phyloP scores from a whole-genome alignment of 2,113 vertebrate species.

The Blennius ocellaris region DNA sequence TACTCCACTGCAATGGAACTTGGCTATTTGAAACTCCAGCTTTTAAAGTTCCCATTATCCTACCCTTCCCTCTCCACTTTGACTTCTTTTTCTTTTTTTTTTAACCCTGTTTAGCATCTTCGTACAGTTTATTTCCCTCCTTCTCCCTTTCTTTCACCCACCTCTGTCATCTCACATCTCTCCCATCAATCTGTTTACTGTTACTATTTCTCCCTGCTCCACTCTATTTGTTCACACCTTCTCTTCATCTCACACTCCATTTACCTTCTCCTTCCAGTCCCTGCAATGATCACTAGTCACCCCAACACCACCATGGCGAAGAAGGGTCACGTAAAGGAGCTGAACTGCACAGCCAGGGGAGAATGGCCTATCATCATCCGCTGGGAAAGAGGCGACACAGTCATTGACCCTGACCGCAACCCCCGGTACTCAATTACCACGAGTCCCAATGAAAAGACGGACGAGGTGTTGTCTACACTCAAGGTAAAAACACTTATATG shows the following conservation, averaged over 20 bases:
- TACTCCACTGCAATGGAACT: slow-evolving; percentile 71
- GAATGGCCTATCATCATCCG: slow-evolving; percentile 99
- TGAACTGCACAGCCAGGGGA: slow-evolving; percentile 96
- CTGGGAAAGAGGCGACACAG: slow-evolving; percentile 97
- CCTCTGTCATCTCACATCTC: slow-evolving; percentile 27
- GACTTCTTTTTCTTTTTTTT: slow-evolving; percentile 31
- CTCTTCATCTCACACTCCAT: slow-evolving; percentile 40
- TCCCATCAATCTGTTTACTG: slow-evolving; percentile 48
- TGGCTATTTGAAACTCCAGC: slow-evolving; percentile 52
- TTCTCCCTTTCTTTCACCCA: not conserved
- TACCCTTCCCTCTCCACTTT: slow-evolving; percentile 27
- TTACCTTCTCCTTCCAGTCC: slow-evolving; percentile 83
- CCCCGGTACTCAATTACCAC: slow-evolving; percentile 94
- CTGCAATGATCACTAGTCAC: slow-evolving; percentile 98
- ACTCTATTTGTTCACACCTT: slow-evolving; percentile 27
- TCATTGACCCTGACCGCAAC: slow-evolving; percentile 96
- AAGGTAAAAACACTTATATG: slow-evolving; percentile 84
- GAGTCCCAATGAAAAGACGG: slow-evolving; percentile 93
- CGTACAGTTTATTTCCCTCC: slow-evolving; percentile 30
- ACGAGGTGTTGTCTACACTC: slow-evolving; percentile 96
- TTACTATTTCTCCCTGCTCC: slow-evolving; percentile 19
- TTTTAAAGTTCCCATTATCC: slow-evolving; percentile 51
- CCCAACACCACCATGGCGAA: slow-evolving; percentile 99
- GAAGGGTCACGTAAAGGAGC: slow-evolving; percentile 95
- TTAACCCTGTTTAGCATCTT: slow-evolving; percentile 50